Evolutionary conservation across 2,113 vertebrate genomes (phyloP).

Genomic region (Halichoerus grypus): DNA sequence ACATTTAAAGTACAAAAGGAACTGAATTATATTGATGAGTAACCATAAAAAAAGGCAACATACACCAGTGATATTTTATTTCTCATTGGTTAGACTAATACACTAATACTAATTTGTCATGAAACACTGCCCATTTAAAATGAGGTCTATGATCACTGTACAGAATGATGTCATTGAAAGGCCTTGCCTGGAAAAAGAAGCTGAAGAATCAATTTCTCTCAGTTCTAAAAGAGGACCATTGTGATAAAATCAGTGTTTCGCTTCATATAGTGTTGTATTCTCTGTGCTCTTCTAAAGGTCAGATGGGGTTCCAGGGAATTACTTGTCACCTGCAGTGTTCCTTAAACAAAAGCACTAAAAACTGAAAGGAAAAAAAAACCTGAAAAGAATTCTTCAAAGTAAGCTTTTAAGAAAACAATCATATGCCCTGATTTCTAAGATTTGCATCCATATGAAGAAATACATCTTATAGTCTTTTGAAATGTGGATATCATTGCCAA

Average conservation of each 20-base stretch:
- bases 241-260: slow-evolving; percentile 30
- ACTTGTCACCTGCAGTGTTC: neutral
- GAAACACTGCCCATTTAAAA: slow-evolving; percentile 60
- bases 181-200: slow-evolving; percentile 14
- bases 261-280: neutral
- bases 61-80: slow-evolving; percentile 45
- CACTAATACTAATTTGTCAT: slow-evolving; percentile 36
- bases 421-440: neutral
- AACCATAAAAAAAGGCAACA: slow-evolving; percentile 18
- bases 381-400: slow-evolving; percentile 34
- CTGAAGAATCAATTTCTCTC: slow-evolving; percentile 55
- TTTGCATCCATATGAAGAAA: slow-evolving; percentile 14
- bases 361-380: neutral
- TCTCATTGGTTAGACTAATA: slow-evolving; percentile 36
- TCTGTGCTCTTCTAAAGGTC: slow-evolving; percentile 35
- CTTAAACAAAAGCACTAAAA: slow-evolving; percentile 46
- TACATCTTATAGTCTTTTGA: neutral
- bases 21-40: slow-evolving; percentile 63
- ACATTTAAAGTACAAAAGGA: neutral
- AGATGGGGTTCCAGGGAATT: neutral
- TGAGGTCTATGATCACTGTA: neutral
- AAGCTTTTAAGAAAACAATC: slow-evolving; percentile 42
- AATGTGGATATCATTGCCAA: neutral
- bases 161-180: slow-evolving; percentile 41
- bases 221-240: neutral